A percentile compares a stretch with the other conserved stretches of the same genome.
Evolutionary conservation across 2,888 invertebrate genomes (phyloP).

Genomic region (Drosophila melanosoma): DNA sequence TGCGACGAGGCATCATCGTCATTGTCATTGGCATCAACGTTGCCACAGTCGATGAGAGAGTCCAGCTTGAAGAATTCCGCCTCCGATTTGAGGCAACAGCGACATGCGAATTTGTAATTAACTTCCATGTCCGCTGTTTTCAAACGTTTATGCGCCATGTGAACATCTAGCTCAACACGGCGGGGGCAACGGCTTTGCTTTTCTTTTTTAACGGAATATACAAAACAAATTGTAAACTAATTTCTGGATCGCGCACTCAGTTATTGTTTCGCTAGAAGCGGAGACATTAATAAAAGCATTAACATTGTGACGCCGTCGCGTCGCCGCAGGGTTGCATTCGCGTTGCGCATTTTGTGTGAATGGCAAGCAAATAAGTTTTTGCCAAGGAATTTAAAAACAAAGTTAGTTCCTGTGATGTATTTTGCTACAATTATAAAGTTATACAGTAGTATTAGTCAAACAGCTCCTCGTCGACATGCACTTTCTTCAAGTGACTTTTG

Average conservation of each 20-base stretch:
- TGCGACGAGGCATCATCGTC: conserved; percentile 26
- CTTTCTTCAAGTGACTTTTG: conserved; percentile 45
- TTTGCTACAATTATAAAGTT: background rate
- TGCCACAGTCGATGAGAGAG: conserved; percentile 48
- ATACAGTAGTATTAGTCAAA: background rate
- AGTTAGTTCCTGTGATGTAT: background rate
- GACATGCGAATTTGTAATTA: conserved; percentile 75
- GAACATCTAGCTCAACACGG: conserved; percentile 26
- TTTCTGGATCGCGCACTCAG: conserved; percentile 18
- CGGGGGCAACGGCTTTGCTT: conserved; percentile 8
- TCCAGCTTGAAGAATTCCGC: conserved; percentile 77
- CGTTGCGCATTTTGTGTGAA: conserved; percentile 26
- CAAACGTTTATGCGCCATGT: conserved; percentile 54
- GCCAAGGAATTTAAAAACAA: background rate
- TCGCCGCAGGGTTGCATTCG: conserved; percentile 27
- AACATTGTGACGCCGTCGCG: conserved; percentile 47
- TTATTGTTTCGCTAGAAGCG: conserved; percentile 38
- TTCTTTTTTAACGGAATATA: conserved; percentile 3
- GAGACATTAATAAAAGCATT: conserved; percentile 47
- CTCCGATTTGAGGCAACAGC: conserved; percentile 79
- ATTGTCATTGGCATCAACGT: background rate
- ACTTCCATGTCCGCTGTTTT: conserved; percentile 42
- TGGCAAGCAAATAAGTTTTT: conserved; percentile 6
- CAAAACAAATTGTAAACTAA: conserved; percentile 27
- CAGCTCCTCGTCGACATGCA: conserved; percentile 12